Conservation (phyloP, 2,797 vertebrate genomes). For the Pelobates cultripes region DNA sequence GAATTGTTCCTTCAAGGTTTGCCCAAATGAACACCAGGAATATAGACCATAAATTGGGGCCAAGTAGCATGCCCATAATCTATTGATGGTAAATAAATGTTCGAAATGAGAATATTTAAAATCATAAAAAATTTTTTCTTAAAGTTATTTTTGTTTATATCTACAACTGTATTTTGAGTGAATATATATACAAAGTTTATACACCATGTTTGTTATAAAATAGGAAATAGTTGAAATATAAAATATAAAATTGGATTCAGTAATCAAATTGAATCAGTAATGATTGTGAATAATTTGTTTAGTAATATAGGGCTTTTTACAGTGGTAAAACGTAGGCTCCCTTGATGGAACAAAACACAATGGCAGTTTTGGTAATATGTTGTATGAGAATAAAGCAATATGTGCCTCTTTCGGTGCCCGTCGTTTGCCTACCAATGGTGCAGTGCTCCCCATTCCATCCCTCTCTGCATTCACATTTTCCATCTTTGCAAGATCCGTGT, state of each 20-base stretch:
- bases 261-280: too few species aligned
- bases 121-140: too few species aligned
- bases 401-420: constrained; percentile 82
- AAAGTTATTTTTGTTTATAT: too few species aligned
- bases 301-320: too few species aligned
- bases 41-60: not conserved
- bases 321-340: constrained; percentile 63
- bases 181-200: too few species aligned
- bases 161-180: too few species aligned
- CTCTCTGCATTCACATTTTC: constrained; percentile 98
- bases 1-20: constrained; percentile 73
- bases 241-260: too few species aligned
- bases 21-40: constrained; percentile 56
- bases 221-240: not conserved
- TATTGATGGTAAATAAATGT: too few species aligned
- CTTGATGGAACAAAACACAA: constrained; percentile 75
- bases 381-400: constrained; percentile 86
- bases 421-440: constrained; percentile 96
- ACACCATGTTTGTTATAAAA: not conserved
- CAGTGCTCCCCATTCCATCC: constrained; percentile 99
- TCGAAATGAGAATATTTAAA: too few species aligned
- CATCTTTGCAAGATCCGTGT: constrained; percentile 98
- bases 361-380: constrained; percentile 79
- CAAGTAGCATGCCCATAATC: too few species aligned
- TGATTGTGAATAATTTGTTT: too few species aligned